These are phyloP conservation scores for Aleadryas rufinucha DNA, from an alignment of 2,113 vertebrate species.

Conservation along the genomic window DNA sequence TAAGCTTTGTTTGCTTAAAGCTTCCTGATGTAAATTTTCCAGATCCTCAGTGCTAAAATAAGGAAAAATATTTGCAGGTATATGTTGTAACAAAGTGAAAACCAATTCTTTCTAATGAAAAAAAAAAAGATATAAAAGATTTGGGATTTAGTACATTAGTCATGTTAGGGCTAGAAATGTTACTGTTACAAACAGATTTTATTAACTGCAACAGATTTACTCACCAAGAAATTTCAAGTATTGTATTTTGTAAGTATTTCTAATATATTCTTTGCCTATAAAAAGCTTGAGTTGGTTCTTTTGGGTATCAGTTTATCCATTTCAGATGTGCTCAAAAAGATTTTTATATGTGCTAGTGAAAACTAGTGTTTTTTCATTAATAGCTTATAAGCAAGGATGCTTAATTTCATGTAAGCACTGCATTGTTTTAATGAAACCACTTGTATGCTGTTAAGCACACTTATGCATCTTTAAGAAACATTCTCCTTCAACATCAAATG, in stretches of 20 bases:
- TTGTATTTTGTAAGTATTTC: neutral
- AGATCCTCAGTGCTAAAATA: neutral
- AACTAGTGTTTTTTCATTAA: neutral
- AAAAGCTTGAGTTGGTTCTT: neutral
- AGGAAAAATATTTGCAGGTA: neutral
- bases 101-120: neutral
- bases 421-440: neutral
- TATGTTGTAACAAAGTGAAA: neutral
- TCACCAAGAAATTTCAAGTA: neutral
- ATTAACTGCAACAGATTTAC: neutral
- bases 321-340: neutral
- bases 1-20: neutral
- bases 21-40: neutral
- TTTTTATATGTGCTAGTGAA: neutral
- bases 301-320: neutral
- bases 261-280: neutral
- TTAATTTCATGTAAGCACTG: neutral
- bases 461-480: neutral
- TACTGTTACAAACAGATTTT: neutral
- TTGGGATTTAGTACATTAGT: neutral
- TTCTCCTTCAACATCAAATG: neutral
- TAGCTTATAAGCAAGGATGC: neutral
- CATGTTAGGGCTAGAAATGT: neutral
- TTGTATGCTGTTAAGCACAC: neutral
- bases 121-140: neutral